Percentiles rank a stretch among this genome's conserved stretches.
phyloP scores from a whole-genome alignment of 53 echinoderm and acorn worm species.

The Holothuria leucospilota region DNA sequence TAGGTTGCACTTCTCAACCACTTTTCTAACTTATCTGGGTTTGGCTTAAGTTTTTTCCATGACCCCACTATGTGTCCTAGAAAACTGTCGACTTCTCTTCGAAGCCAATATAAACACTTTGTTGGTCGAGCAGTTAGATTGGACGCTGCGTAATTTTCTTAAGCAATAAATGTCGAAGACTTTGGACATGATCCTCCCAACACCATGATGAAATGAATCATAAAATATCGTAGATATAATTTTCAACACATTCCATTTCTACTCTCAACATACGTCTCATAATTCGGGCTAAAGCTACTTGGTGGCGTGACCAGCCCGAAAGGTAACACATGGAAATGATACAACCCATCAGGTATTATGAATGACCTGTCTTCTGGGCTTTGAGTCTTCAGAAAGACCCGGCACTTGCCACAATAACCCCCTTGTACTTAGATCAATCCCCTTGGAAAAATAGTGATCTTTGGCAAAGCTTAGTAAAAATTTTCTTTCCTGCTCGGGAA shows the following conservation, averaged over 20 bases:
- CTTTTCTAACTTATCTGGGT: conserved; percentile 44
- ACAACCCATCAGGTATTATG: conserved; percentile 55
- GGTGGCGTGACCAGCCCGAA: conserved; percentile 63
- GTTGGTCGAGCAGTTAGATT: conserved; percentile 62
- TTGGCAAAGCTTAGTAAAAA: conserved; percentile 30
- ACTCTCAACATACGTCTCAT: conserved; percentile 55
- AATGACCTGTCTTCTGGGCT: conserved; percentile 33
- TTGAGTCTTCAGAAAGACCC: neutral
- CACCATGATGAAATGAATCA: conserved; percentile 29
- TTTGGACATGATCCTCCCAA: conserved; percentile 56
- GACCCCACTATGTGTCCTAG: conserved; percentile 55
- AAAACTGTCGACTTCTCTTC: conserved; percentile 55
- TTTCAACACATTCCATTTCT: conserved; percentile 17
- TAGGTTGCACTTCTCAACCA: conserved; percentile 39
- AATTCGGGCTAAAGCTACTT: conserved; percentile 48
- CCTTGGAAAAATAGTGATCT: conserved; percentile 32
- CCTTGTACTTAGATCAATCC: conserved; percentile 35
- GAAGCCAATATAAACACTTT: conserved; percentile 65
- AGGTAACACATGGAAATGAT: conserved; percentile 48
- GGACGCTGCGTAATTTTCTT: conserved; percentile 49
- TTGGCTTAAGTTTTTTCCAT: conserved; percentile 49
- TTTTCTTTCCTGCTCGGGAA: conserved; percentile 33
- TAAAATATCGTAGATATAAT: conserved; percentile 52
- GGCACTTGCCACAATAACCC: conserved; percentile 54
- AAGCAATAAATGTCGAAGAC: conserved; percentile 52